Conservation (phyloP, 2,888 invertebrate species). For the Melanostoma mellinum region DNA sequence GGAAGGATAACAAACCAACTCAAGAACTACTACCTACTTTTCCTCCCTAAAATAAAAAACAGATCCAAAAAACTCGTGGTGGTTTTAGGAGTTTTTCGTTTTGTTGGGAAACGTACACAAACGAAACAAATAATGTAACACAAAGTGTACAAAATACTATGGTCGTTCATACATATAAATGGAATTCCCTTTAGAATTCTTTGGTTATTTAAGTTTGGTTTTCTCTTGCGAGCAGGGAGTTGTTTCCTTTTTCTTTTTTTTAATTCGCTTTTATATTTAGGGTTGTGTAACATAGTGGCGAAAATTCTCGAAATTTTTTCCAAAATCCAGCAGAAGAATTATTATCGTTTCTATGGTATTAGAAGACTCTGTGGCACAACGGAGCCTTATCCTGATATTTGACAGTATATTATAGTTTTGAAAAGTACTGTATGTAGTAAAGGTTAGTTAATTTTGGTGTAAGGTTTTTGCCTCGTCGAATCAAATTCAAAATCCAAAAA, state of each 20-base stretch:
- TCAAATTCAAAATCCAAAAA: no score
- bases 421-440: no score
- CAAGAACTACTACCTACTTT: conserved; percentile 48
- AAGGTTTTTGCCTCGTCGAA: no score
- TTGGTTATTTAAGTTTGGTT: conserved; percentile 48
- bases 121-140: conserved; percentile 42
- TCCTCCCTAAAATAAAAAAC: conserved; percentile 17
- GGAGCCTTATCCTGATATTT: no score
- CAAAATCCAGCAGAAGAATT: no score
- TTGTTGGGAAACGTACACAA: conserved; percentile 35
- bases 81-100: conserved; percentile 32
- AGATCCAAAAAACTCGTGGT: conserved; percentile 5
- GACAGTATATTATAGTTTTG: no score
- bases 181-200: conserved; percentile 26
- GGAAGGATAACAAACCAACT: conserved; percentile 64
- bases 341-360: no score
- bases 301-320: no score
- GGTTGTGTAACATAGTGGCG: no score
- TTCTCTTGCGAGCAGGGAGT: background rate
- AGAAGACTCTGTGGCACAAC: no score
- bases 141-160: conserved; percentile 31
- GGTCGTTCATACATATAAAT: conserved; percentile 1
- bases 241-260: conserved; percentile 8
- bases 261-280: background rate
- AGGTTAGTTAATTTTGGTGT: no score